Evolutionary conservation across 2,888 invertebrate species (phyloP).

Genomic region (Nowickia ferox): DNA sequence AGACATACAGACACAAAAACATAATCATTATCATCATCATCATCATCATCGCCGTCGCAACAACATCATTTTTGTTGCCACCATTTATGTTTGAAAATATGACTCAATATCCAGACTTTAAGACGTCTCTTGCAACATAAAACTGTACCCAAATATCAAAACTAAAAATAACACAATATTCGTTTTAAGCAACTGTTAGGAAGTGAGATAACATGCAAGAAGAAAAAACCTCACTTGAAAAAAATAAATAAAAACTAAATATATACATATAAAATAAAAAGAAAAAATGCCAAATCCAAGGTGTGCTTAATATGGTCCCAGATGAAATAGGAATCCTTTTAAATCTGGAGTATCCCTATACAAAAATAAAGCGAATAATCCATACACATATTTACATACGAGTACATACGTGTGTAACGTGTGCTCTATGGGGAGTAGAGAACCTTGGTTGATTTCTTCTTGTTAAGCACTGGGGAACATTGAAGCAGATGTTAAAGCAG

Average conservation of each 20-base stretch:
- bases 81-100: constrained; percentile 47
- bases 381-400: too few species aligned
- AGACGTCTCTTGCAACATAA: constrained; percentile 58
- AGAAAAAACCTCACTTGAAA: background rate
- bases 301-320: constrained; percentile 3
- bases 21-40: constrained; percentile 7
- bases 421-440: too few species aligned
- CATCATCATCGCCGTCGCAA: constrained; percentile 3
- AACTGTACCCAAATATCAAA: constrained; percentile 47
- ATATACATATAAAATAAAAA: background rate
- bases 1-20: constrained; percentile 20
- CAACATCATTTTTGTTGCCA: constrained; percentile 31
- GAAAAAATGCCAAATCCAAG: background rate
- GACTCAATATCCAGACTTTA: constrained; percentile 61
- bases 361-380: too few species aligned
- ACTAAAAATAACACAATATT: constrained; percentile 14
- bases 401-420: too few species aligned
- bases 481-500: too few species aligned
- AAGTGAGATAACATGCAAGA: constrained; percentile 3
- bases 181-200: constrained; percentile 32
- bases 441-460: too few species aligned
- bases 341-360: too few species aligned
- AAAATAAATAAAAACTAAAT: background rate
- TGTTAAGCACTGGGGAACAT: too few species aligned
- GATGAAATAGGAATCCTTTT: background rate